Evolutionary conservation across 2,113 vertebrate genomes (phyloP).

Genomic region (Ammodytes dubius): DNA sequence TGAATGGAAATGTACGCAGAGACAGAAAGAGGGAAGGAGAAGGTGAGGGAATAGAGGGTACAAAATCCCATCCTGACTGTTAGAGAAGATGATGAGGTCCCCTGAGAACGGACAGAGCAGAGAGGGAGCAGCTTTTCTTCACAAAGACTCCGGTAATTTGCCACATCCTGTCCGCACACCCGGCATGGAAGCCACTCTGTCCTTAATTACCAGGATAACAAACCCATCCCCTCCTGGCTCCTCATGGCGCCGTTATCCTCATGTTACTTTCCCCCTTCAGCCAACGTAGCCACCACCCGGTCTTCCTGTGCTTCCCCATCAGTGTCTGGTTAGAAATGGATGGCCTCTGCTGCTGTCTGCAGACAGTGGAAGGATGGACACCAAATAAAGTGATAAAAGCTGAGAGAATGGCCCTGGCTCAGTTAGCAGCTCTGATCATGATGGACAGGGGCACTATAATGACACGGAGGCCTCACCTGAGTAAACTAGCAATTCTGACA

Average conservation of each 20-base stretch:
- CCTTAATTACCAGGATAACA: constrained; percentile 93
- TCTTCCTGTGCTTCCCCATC: constrained; percentile 58
- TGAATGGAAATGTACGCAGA: constrained; percentile 71
- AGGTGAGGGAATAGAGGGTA: constrained; percentile 89
- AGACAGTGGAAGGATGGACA: constrained; percentile 73
- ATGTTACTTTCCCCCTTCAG: constrained; percentile 50
- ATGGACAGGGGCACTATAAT: constrained; percentile 75
- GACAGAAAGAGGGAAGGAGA: constrained; percentile 76
- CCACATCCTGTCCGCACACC: constrained; percentile 88
- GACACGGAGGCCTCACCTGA: constrained; percentile 76
- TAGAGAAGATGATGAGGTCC: constrained; percentile 94
- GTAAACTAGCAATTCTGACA: constrained; percentile 77
- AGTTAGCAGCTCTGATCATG: constrained; percentile 76
- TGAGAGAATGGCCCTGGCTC: constrained; percentile 70
- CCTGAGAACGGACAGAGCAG: constrained; percentile 88
- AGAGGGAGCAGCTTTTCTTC: constrained; percentile 89
- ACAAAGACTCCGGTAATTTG: constrained; percentile 91
- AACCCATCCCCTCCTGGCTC: constrained; percentile 83
- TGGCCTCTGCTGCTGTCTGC: constrained; percentile 67
- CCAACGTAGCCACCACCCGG: constrained; percentile 39
- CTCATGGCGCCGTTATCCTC: constrained; percentile 58
- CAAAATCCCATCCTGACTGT: constrained; percentile 96
- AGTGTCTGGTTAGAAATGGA: constrained; percentile 70
- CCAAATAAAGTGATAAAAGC: constrained; percentile 79
- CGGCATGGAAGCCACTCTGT: constrained; percentile 88